Percentiles rank a stretch among this genome's conserved stretches.
Conservation (phyloP, 2,797 vertebrate genomes). For the Gila robusta region DNA sequence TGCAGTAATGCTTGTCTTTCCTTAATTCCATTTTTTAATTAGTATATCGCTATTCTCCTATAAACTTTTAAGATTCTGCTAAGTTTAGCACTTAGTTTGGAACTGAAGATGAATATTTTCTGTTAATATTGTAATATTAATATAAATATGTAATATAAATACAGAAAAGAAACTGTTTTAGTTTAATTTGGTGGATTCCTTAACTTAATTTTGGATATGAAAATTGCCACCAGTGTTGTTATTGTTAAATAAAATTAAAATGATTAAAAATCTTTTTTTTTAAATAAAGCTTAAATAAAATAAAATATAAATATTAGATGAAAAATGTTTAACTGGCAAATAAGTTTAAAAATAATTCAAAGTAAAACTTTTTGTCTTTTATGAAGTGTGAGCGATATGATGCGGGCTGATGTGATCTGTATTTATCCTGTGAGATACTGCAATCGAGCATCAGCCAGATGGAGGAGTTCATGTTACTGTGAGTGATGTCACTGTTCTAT, state of each 20-base stretch:
- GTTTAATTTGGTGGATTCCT: background rate
- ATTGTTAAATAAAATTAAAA: background rate
- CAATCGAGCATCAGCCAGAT: background rate
- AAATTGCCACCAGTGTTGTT: background rate
- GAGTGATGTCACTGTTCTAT: slow-evolving; percentile 3
- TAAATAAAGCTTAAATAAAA: background rate
- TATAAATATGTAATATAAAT: background rate
- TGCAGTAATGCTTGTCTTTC: background rate
- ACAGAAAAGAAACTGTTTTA: background rate
- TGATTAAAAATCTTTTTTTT: background rate
- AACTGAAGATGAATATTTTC: background rate
- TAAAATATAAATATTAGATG: background rate
- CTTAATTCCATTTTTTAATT: background rate
- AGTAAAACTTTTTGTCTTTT: background rate
- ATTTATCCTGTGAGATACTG: background rate
- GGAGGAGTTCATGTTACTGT: slow-evolving; percentile 1
- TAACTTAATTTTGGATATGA: background rate
- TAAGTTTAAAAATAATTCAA: background rate
- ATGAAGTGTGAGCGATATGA: background rate
- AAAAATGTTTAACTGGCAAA: background rate
- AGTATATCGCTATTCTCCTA: background rate
- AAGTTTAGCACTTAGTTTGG: background rate
- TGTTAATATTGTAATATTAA: background rate
- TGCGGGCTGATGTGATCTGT: background rate
- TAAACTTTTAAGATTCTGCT: background rate